Evolutionary conservation across 92 coral and sea anemone genomes (phyloP), one percentile per base, ranked within the genome.

Genomic region (Heteractis magnifica): DNA sequence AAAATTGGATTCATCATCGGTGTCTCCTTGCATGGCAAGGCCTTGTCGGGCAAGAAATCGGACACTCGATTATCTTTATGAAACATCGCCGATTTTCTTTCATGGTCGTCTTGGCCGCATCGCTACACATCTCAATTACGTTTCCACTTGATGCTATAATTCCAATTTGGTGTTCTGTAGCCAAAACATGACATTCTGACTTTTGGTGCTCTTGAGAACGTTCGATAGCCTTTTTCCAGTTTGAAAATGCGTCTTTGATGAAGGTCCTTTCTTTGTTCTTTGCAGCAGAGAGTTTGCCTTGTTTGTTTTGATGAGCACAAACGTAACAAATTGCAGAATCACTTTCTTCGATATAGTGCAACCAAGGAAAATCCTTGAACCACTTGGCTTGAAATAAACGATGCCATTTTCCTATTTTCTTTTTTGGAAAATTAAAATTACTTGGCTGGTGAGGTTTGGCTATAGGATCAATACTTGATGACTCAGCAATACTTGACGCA

Each of bases 321-420:
- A 86, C 20, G 83, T 85, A 86, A 51, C 91, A 93, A 75, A 90
- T 59, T 60, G 79, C 97, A 51, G 92, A 83, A 86, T 93, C 90
- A 13, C 56, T 84, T 77, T 88, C 68, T 65, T 88, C 92, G 62
- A 80, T 74, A 84, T 88, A 92, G 84, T 92, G 97, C 52, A 92
- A 83, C 93, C 93, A 92, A 44, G 93, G n/a, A n/a, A n/a, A n/a
- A n/a, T n/a, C n/a, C n/a, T n/a, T n/a, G n/a, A n/a, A n/a, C n/a
- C n/a, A n/a, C n/a, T n/a, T n/a, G n/a, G n/a, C n/a, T n/a, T n/a
- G n/a, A n/a, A n/a, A n/a, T n/a, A n/a, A n/a, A n/a, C 89, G 93
- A 74, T 82, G 86, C 83, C 87, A 87, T 70, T 82, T 64, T 70
- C 87, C 89, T 55, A 77, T 74, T 53, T 20, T 92, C 81, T 20